Base-by-base conservation (phyloP, 2,888 invertebrate species). In the Himalopsyche japonica region DNA sequence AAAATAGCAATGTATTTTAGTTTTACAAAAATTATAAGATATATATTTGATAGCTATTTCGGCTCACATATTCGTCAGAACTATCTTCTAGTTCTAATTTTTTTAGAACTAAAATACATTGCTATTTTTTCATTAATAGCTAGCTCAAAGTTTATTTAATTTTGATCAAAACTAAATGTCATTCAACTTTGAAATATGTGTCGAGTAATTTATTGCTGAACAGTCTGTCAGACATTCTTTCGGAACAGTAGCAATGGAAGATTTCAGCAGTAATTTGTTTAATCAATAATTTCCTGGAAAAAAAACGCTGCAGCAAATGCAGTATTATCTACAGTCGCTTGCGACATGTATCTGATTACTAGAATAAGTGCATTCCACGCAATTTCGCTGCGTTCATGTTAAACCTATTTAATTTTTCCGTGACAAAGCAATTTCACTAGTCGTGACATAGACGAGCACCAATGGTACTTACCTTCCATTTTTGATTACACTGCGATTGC, bases 341-440 rank as follows among this genome's bases (percentile, higher is more conserved):
- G 76, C 76, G 32, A 76, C 30, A 76, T 34, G 78, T 37, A 37
- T 34, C 34, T 37, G 78, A 78, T 78, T 34, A 78, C 78, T 37
- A 78, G 34, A 78, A 78, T 78, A 78, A 78, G n/a, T 37, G 78
- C 78, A 78, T 43, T 78, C 78, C 78, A 24, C 43, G 78, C 78
- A 78, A 78, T 37, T 78, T 20, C 78, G 15, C 78, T 34, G 20
- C 78, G 78, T 43, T 78, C 78, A 78, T 78, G 37, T 43, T 34
- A 78, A 78, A 78, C 24, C 34, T 78, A 43, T 78, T 78, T 78
- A 34, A 78, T 78, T 78, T 78, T 78, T 78, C 43, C 78, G 78
- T 78, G 78, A 78, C 78, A 43, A 37, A 43, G 78, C 78, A 78
- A 78, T 78, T 78, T 78, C 37, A 78, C 43, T 34, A 24, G 34